Evolutionary conservation across 2,888 invertebrate genomes (phyloP).

Genomic region (Euplagia quadripunctaria): DNA sequence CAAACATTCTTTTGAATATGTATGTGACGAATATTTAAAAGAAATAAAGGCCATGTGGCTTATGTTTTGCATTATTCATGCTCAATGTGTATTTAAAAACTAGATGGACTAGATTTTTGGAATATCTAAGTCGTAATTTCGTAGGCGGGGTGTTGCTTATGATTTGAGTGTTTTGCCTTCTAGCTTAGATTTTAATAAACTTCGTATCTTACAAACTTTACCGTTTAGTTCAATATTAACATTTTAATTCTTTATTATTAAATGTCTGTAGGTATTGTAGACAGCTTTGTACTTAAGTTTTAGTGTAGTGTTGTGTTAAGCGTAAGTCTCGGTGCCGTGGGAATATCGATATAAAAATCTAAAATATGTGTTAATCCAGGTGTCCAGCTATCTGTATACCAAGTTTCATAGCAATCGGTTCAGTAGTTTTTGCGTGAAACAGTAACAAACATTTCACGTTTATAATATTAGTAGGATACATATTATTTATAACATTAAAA

Average conservation of each 20-base stretch:
- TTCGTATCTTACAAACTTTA: neutral
- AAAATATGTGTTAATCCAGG: too few species aligned
- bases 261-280: too few species aligned
- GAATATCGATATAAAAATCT: too few species aligned
- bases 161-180: neutral
- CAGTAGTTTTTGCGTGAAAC: too few species aligned
- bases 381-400: too few species aligned
- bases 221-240: neutral
- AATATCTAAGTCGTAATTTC: slow-evolving; percentile 1
- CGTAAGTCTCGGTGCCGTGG: too few species aligned
- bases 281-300: too few species aligned
- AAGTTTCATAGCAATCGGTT: too few species aligned
- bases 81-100: slow-evolving; percentile 2
- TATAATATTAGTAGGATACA: too few species aligned
- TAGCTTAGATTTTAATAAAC: neutral
- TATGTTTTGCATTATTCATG: slow-evolving; percentile 8
- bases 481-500: too few species aligned
- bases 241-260: neutral
- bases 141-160: neutral
- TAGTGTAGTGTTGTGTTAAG: too few species aligned
- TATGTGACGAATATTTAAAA: slow-evolving; percentile 8
- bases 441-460: too few species aligned
- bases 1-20: slow-evolving; percentile 2
- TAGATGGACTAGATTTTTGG: slow-evolving; percentile 9
- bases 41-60: slow-evolving; percentile 4